Percentiles rank a stretch among this genome's conserved stretches.
These are phyloP conservation scores for Benitochromis conjunctus DNA, from an alignment of 2,113 vertebrate genomes.

Conservation along the genomic window DNA sequence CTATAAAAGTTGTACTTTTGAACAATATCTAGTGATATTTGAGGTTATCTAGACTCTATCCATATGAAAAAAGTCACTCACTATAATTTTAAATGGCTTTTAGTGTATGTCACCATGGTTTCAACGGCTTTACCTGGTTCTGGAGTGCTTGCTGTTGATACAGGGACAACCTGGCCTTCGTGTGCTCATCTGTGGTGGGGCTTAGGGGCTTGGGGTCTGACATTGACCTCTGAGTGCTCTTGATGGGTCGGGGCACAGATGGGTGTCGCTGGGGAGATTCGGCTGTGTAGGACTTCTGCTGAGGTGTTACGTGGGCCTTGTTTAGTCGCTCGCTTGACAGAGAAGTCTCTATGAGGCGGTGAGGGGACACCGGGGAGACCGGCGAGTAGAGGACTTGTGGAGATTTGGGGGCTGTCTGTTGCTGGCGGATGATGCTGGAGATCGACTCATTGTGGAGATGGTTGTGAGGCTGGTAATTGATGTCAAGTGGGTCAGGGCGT, in stretches of 20 bases:
- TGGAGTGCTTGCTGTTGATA: conserved; percentile 92
- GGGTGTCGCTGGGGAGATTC: conserved; percentile 88
- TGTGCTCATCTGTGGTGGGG: conserved; percentile 89
- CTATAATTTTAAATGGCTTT: background rate
- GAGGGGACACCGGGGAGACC: conserved; percentile 91
- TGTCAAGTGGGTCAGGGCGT: conserved; percentile 92
- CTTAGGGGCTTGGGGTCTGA: conserved; percentile 97
- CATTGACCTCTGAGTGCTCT: conserved; percentile 94
- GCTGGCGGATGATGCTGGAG: conserved; percentile 86
- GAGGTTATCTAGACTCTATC: background rate
- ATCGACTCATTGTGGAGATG: conserved; percentile 86
- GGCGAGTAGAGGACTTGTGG: conserved; percentile 97
- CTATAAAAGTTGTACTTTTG: background rate
- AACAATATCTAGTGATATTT: background rate
- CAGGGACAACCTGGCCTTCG: conserved; percentile 89
- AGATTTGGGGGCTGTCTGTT: conserved; percentile 83
- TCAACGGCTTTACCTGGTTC: conserved; percentile 83
- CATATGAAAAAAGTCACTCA: background rate
- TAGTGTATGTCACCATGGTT: background rate
- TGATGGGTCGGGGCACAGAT: conserved; percentile 90
- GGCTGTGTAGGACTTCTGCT: conserved; percentile 88
- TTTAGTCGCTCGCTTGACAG: conserved; percentile 91
- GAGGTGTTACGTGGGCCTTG: conserved; percentile 96
- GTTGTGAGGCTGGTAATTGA: conserved; percentile 89
- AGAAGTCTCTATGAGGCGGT: conserved; percentile 88